phyloP scores from a whole-genome alignment of 2,113 vertebrate genomes.

The Herpetotheres cachinnans region DNA sequence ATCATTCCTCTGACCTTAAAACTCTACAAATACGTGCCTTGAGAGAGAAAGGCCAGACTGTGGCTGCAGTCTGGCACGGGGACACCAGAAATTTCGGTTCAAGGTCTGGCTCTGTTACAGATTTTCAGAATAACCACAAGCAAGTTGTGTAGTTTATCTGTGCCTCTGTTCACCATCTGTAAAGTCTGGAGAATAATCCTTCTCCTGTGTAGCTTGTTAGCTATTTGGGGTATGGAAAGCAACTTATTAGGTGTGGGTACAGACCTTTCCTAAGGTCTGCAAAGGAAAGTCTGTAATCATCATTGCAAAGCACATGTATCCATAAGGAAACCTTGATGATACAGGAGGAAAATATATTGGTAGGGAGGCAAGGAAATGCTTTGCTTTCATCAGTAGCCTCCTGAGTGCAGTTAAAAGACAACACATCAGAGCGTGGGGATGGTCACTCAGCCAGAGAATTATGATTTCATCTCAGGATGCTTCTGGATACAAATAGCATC shows the following conservation, averaged over 20 bases:
- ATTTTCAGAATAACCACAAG: slow-evolving; percentile 12
- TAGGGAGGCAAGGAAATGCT: background rate
- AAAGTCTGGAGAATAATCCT: slow-evolving; percentile 1
- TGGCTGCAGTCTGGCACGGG: background rate
- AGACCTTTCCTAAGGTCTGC: background rate
- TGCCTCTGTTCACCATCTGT: slow-evolving; percentile 30
- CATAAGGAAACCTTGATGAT: background rate
- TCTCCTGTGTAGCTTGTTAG: background rate
- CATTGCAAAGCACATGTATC: background rate
- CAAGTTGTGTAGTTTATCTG: slow-evolving; percentile 17
- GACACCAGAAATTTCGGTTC: background rate
- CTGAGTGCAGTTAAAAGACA: slow-evolving; percentile 12
- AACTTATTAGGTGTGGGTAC: background rate
- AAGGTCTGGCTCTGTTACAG: background rate
- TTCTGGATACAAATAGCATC: slow-evolving; percentile 45
- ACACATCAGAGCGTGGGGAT: background rate
- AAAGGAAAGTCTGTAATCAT: background rate
- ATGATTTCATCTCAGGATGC: slow-evolving; percentile 54
- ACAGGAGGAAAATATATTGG: background rate
- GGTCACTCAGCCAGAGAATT: background rate
- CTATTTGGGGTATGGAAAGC: background rate
- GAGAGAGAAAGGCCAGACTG: slow-evolving; percentile 3
- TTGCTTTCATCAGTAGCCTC: slow-evolving; percentile 14
- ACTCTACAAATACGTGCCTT: background rate
- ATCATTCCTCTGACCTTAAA: slow-evolving; percentile 3